Base-by-base conservation (phyloP, 2,113 vertebrate genomes). In the Saimiri boliviensis region DNA sequence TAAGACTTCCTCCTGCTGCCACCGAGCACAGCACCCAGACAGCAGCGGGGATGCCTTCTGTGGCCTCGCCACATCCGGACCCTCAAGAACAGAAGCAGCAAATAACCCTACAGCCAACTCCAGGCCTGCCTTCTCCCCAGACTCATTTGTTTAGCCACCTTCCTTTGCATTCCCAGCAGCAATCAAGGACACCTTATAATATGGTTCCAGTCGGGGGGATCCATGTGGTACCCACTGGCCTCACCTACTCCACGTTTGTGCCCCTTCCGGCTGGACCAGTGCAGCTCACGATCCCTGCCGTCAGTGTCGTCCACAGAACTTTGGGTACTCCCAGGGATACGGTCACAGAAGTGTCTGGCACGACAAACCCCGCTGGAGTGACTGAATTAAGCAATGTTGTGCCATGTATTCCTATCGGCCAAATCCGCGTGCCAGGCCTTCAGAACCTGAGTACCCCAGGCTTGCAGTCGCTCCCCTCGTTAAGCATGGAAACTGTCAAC, bases 121-220 rank as follows among this genome's bases (percentile, higher is more conserved):
- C 98, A 0, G 94, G 98, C 58, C 76, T n/a, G 0, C 98, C 98
- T 84, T 52, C 98, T 32, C 96, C 98, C 27, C 99, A 94, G 96
- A 99, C 98, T 87, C 99, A 99, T 95, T 97, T 99, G 94, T 99
- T 99, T 96, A 99, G 99, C 97, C 99, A 99, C 98, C 99, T 99
- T 12, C 99, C 99, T 32, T 96, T 99, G 98, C 99, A 99, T 97
- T 99, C 99, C 0, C 99, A 99, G 97, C 99, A 98, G 97, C 99
- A 99, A 3, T 96, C 98, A 19, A 99, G 99, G 97, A 99, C 99
- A 1, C 98, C 99, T 10, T 99, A 99, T 35, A 99, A 99, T 97
- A 99, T 99, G 98, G 98, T 99, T 27, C 99, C 99, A 0, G 99
- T 99, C 0, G 99, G 99, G 4, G 99, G 99, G 1, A 99, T 99